These are phyloP conservation scores for Tetropium fuscum DNA, from an alignment of 2,888 invertebrate species.

Conservation along the genomic window DNA sequence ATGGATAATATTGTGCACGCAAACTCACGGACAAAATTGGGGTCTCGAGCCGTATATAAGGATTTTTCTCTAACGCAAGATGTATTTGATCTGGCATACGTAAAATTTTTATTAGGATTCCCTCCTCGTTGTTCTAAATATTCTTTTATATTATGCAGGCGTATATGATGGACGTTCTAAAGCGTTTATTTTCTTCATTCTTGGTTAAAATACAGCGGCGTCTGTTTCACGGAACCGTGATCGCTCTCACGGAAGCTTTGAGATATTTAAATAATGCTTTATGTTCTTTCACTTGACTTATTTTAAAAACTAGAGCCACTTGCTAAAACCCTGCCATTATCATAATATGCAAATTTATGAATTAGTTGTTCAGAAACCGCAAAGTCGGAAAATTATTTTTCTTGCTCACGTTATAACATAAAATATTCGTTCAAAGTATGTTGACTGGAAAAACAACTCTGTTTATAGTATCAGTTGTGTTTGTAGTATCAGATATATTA, in stretches of 20 bases:
- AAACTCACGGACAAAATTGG: conserved; percentile 1
- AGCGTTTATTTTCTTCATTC: conserved; percentile 10
- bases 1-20: conserved; percentile 3
- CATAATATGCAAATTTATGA: neutral
- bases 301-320: neutral
- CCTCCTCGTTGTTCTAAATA: conserved; percentile 23
- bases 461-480: no score
- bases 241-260: conserved; percentile 27
- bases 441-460: no score
- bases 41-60: neutral
- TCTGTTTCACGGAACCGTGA: conserved; percentile 22
- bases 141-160: conserved; percentile 26
- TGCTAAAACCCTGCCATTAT: neutral
- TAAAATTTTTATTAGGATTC: conserved; percentile 11
- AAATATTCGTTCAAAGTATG: no score
- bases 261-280: conserved; percentile 27
- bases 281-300: conserved; percentile 8
- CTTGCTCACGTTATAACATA: no score
- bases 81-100: conserved; percentile 13
- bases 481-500: no score
- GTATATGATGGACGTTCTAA: conserved; percentile 25
- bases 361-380: neutral
- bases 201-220: conserved; percentile 12
- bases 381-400: neutral
- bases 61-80: neutral